Percentiles rank a stretch among this genome's conserved stretches.
phyloP scores from a whole-genome alignment of 2,797 vertebrate genomes.

The Malacoraja senta region DNA sequence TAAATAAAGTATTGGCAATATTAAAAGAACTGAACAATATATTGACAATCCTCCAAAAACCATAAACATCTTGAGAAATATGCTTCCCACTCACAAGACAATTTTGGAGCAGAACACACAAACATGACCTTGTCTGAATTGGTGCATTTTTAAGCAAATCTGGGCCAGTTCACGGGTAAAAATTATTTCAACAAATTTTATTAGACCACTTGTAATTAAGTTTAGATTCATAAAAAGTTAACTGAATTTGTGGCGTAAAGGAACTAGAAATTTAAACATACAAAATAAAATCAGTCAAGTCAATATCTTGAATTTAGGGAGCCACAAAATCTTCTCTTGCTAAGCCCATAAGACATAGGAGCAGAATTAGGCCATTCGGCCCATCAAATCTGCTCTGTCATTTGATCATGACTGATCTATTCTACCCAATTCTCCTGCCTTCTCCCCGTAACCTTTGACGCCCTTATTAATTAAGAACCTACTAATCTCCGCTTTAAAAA shows the following conservation, averaged over 20 bases:
- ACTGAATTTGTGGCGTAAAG: not conserved
- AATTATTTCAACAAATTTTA: not conserved
- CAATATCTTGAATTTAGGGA: not conserved
- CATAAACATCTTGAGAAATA: not conserved
- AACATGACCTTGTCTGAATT: not conserved
- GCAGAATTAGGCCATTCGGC: no score
- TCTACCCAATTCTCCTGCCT: no score
- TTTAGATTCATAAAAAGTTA: not conserved
- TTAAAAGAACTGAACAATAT: no score
- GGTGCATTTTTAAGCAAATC: no score
- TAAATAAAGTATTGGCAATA: not conserved
- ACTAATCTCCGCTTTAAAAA: no score
- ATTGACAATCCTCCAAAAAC: not conserved
- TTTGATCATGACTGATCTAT: no score
- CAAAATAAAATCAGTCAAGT: not conserved
- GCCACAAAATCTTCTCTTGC: not conserved
- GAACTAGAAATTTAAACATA: not conserved
- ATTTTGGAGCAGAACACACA: not conserved
- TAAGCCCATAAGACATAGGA: not conserved
- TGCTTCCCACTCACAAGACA: not conserved
- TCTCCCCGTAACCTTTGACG: no score
- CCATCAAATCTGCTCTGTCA: no score
- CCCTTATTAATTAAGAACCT: no score
- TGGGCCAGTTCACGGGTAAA: not conserved
- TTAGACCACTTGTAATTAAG: not conserved